These are phyloP conservation scores for Carterocephalus palaemon DNA, from an alignment of 2,888 invertebrate species.

Conservation along the genomic window DNA sequence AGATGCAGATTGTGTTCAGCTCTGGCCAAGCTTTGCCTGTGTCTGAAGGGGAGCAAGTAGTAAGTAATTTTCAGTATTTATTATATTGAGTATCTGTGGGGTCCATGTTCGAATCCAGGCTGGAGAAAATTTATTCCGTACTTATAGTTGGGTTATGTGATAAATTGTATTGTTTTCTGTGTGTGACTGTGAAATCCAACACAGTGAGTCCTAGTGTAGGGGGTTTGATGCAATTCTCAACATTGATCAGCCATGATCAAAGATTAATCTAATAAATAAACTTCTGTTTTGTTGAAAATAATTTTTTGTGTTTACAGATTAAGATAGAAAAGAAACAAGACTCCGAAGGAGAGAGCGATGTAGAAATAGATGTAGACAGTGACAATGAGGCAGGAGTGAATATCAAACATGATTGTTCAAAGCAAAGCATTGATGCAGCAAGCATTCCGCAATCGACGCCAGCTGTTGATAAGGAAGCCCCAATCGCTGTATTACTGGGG, in stretches of 20 bases:
- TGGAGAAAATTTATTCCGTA: too few species aligned
- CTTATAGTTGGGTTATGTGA: too few species aligned
- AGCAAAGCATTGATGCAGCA: not conserved
- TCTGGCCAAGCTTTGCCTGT: conserved; percentile 76
- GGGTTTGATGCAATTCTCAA: too few species aligned
- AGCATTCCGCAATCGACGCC: not conserved
- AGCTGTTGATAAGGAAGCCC: conserved; percentile 40
- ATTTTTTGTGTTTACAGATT: conserved; percentile 46
- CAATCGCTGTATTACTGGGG: conserved; percentile 53
- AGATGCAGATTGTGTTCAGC: conserved; percentile 73
- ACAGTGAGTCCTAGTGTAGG: too few species aligned
- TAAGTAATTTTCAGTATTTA: conserved; percentile 41
- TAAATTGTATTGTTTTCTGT: not conserved
- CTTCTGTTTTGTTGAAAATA: not conserved
- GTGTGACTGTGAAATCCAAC: too few species aligned
- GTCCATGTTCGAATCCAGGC: too few species aligned
- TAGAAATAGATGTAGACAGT: conserved; percentile 81
- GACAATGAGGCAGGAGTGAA: conserved; percentile 54
- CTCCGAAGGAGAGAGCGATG: conserved; percentile 74
- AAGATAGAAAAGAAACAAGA: conserved; percentile 73
- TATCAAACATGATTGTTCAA: conserved; percentile 26
- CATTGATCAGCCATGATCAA: too few species aligned
- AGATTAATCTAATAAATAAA: too few species aligned
- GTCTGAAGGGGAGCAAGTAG: conserved; percentile 80
- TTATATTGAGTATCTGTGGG: too few species aligned